Base-by-base conservation (phyloP, 2,888 invertebrate species). In the Meiosimyza platycephala region DNA sequence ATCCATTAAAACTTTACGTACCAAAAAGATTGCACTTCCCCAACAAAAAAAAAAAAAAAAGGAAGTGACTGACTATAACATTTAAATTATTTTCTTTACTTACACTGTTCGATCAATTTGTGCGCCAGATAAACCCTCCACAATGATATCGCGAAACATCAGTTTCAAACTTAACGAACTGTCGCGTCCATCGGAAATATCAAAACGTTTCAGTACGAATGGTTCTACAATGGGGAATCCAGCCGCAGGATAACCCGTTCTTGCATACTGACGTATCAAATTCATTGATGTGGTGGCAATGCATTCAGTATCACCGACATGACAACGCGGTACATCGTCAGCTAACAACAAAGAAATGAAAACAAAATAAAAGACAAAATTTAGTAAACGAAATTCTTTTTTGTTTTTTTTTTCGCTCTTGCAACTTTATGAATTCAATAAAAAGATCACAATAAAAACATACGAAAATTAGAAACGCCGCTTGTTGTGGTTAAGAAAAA, bases 181-280 rank as follows among this genome's bases (percentile, higher is more conserved):
- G 62, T 78, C 75, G 63, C 82, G 83, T 33, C 85, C 86, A 72
- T 86, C 86, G 54, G 84, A 82, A 57, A 86, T 80, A 28, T 85
- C 85, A 16, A 86, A 80, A 11, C 81, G 80, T 67, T 83, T 85
- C 15, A 86, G 76, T 47, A 82, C 72, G 62, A 86, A 86, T 0
- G 86, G 86, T 70, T 86, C 86, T n/a, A 86, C 76, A 62, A 80
- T 76, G 6, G 86, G 86, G 74, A 86, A 84, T 12, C 79, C 84
- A 2, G 85, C 81, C 2, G 82, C 78, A 7, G 83, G 74, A 71
- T 82, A 84, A 15, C 86, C 85, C 1, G 82, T 85, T 71, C 80
- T 81, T 3, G 84, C 86, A 79, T 83, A 79, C 63, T 80, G 78
- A 4, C 79, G 76, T 22, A 87, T 74, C 68, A 87, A 77, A 50